Conservation (phyloP, 2,888 invertebrate species). For the Athetis lepigone region DNA sequence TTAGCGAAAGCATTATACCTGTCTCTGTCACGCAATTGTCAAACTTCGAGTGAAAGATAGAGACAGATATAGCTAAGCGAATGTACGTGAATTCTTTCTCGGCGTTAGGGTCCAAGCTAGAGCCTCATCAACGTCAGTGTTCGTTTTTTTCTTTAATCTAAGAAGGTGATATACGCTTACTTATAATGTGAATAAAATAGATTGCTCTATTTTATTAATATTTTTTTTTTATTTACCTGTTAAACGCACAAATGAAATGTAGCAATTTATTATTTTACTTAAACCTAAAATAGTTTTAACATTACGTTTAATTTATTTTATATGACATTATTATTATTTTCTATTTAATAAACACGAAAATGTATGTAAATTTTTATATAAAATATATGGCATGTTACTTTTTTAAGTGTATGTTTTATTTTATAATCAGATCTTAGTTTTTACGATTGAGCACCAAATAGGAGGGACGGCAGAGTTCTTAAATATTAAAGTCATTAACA, state of each 20-base stretch:
- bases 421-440: slow-evolving; percentile 62
- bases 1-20: no score
- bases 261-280: slow-evolving; percentile 77
- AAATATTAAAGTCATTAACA: slow-evolving; percentile 45
- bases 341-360: slow-evolving; percentile 79
- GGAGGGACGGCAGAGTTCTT: slow-evolving; percentile 57
- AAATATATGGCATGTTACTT: slow-evolving; percentile 90
- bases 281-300: slow-evolving; percentile 64
- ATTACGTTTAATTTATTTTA: slow-evolving; percentile 68
- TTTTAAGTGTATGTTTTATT: slow-evolving; percentile 77
- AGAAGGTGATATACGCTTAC: slow-evolving; percentile 70
- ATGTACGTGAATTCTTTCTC: no score
- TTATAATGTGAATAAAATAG: slow-evolving; percentile 70
- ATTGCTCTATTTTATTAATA: slow-evolving; percentile 77
- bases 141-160: slow-evolving; percentile 46
- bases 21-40: no score
- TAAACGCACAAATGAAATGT: slow-evolving; percentile 79
- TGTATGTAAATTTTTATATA: slow-evolving; percentile 75
- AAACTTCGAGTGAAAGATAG: no score
- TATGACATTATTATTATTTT: slow-evolving; percentile 69
- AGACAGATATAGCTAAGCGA: no score
- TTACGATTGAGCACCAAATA: slow-evolving; percentile 74
- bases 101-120: neutral
- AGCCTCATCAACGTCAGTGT: slow-evolving; percentile 25
- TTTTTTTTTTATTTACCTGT: slow-evolving; percentile 66